phyloP scores from a whole-genome alignment of 2,797 vertebrate genomes.

The Adrianichthys oophorus region DNA sequence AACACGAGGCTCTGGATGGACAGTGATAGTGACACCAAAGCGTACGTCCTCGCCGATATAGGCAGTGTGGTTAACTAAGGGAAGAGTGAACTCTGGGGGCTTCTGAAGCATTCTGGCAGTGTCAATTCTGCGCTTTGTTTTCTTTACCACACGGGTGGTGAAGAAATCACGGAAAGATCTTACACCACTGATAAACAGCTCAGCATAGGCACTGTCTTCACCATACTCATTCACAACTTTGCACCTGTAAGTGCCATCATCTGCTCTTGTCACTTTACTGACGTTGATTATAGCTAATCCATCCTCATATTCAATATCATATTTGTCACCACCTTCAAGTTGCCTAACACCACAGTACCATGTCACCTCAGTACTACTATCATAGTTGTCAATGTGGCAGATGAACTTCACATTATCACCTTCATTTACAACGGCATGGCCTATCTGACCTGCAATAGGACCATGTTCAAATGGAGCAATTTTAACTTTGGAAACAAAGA shows the following conservation, averaged over 20 bases:
- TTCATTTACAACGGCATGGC: conserved; percentile 86
- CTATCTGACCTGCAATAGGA: conserved; percentile 89
- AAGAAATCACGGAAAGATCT: conserved; percentile 90
- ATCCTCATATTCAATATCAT: conserved; percentile 93
- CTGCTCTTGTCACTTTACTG: conserved; percentile 87
- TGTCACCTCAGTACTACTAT: conserved; percentile 92
- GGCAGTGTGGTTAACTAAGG: conserved; percentile 89
- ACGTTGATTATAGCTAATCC: conserved; percentile 90
- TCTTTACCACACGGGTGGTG: conserved; percentile 88
- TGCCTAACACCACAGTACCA: conserved; percentile 98
- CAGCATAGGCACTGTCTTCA: conserved; percentile 93
- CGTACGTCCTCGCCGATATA: conserved; percentile 91
- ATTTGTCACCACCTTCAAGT: conserved; percentile 89
- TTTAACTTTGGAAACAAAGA: conserved; percentile 93
- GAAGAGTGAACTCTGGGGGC: conserved; percentile 98
- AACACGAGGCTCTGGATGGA: conserved; percentile 96
- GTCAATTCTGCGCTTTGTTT: conserved; percentile 92
- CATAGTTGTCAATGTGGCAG: conserved; percentile 96
- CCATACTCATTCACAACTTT: conserved; percentile 97
- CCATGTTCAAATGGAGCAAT: conserved; percentile 97
- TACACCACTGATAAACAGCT: conserved; percentile 90
- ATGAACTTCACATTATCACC: conserved; percentile 87
- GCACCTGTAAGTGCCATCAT: conserved; percentile 97
- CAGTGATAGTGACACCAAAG: conserved; percentile 95
- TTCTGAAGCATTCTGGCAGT: conserved; percentile 91